Conservation (phyloP, 2,797 vertebrate species). For the Octomys mimax region DNA sequence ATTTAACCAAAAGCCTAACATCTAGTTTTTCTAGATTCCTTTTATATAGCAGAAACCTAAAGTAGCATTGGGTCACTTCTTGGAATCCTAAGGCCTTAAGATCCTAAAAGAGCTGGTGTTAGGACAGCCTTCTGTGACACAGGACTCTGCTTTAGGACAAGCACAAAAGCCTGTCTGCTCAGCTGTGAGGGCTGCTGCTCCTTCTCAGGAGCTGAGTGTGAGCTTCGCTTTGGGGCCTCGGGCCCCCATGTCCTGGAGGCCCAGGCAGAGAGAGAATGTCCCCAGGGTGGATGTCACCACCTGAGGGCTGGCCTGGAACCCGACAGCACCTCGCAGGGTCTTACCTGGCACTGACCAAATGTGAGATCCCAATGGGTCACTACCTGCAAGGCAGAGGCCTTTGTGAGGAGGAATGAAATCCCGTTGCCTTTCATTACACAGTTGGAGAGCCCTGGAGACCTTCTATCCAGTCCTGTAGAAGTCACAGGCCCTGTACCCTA, state of each 20-base stretch:
- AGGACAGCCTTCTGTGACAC: background rate
- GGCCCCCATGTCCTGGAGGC: background rate
- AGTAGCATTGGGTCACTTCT: background rate
- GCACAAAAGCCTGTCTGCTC: background rate
- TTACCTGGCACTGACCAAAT: background rate
- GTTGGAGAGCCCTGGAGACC: background rate
- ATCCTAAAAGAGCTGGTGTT: background rate
- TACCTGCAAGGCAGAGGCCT: background rate
- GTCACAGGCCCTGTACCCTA: background rate
- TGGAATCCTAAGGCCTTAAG: background rate
- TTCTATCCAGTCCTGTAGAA: background rate
- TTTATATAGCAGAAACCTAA: background rate
- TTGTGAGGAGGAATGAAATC: background rate
- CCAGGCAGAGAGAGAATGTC: background rate
- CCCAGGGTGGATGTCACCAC: background rate
- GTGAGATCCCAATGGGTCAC: background rate
- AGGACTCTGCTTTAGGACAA: background rate
- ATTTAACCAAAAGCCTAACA: background rate
- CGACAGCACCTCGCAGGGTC: no score
- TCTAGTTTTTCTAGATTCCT: background rate
- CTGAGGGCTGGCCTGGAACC: background rate
- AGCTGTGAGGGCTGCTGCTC: background rate
- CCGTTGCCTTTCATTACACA: background rate
- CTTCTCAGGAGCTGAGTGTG: background rate
- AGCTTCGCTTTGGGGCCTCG: background rate